Conservation (phyloP, 2,113 vertebrate genomes). For the Boleophthalmus pectinirostris region DNA sequence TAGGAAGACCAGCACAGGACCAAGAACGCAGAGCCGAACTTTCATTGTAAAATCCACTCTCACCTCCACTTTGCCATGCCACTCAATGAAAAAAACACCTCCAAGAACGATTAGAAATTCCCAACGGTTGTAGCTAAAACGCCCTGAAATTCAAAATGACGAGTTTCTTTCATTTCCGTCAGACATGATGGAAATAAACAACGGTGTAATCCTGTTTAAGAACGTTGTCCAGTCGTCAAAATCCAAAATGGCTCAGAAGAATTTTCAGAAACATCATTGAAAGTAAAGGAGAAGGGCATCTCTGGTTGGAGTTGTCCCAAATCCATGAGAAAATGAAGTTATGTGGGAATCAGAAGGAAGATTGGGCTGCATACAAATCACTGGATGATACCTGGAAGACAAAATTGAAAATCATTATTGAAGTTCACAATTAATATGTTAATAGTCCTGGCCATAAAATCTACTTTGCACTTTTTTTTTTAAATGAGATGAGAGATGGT, state of each 20-base stretch:
- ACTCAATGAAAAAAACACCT: conserved; percentile 10
- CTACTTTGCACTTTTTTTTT: no score
- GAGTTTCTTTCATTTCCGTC: not conserved
- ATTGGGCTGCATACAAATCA: no score
- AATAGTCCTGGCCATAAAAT: no score
- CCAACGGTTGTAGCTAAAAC: not conserved
- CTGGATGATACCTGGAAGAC: no score
- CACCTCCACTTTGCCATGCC: conserved; percentile 39
- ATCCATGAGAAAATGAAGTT: no score
- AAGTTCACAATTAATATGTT: no score
- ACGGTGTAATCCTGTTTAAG: conserved; percentile 3
- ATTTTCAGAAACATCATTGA: no score
- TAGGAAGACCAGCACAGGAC: conserved; percentile 86
- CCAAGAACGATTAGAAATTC: conserved; percentile 27
- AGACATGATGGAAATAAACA: not conserved
- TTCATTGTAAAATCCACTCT: conserved; percentile 82
- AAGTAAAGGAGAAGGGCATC: no score
- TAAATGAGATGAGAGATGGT: no score
- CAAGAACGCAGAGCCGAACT: conserved; percentile 84
- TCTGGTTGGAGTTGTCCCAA: no score
- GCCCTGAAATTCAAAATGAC: conserved; percentile 1
- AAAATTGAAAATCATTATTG: no score
- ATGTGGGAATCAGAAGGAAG: no score
- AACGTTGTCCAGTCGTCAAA: not conserved
- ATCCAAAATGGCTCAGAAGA: not conserved